Evolutionary conservation across 1,140 invertebrate species (phyloP).

Genomic region (Leptinotarsa undecemlineata): DNA sequence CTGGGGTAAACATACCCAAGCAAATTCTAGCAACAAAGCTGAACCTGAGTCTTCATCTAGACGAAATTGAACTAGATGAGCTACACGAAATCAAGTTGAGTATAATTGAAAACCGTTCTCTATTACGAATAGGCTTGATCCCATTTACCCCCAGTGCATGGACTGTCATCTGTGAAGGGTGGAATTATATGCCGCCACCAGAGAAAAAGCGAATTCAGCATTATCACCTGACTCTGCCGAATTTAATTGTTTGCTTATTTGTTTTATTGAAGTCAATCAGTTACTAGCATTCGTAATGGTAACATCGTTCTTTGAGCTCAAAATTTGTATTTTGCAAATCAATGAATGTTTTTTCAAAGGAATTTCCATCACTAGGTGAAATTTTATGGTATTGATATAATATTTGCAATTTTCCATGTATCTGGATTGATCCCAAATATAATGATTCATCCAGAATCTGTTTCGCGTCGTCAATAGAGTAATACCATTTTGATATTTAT

Average conservation of each 20-base stretch:
- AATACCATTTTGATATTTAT: no score
- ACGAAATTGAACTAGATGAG: not conserved
- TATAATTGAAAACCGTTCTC: not conserved
- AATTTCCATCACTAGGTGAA: no score
- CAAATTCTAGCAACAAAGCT: not conserved
- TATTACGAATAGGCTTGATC: not conserved
- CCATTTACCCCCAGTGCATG: not conserved
- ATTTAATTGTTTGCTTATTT: no score
- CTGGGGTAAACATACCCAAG: not conserved
- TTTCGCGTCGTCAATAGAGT: no score
- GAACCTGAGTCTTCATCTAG: not conserved
- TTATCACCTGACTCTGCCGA: no score
- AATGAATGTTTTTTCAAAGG: not conserved
- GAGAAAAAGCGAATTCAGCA: not conserved
- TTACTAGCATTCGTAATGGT: not conserved
- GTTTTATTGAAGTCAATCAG: no score
- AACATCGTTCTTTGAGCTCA: not conserved
- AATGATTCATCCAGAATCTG: no score
- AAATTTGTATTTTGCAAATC: not conserved
- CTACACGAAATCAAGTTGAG: not conserved
- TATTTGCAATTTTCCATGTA: no score
- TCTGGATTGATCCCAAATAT: no score
- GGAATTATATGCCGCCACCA: not conserved
- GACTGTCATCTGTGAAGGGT: not conserved
- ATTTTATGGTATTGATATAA: no score